phyloP scores from a whole-genome alignment of 2,113 vertebrate species.

The Neopipo cinnamomea region DNA sequence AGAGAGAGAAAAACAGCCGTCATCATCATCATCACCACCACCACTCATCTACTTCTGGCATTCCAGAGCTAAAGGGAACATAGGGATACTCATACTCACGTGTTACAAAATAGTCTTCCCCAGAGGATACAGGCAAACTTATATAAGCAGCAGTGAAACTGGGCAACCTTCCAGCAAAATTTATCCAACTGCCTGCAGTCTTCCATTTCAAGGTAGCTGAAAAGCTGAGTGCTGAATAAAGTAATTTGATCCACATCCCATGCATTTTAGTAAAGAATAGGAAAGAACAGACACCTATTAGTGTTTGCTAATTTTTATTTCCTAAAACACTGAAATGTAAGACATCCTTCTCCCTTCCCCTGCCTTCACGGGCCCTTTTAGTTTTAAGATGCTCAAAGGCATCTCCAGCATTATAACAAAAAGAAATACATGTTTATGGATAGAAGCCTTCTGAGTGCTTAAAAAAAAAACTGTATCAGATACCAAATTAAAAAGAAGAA shows the following conservation, averaged over 20 bases:
- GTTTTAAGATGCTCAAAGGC: not conserved
- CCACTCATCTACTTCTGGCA: not conserved
- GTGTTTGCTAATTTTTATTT: conserved; percentile 39
- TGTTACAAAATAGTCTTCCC: not conserved
- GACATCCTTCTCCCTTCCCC: not conserved
- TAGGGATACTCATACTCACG: not conserved
- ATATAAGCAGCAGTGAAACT: conserved; percentile 31
- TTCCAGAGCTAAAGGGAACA: not conserved
- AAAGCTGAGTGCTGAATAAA: not conserved
- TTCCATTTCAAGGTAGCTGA: conserved; percentile 54
- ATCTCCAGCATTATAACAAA: not conserved
- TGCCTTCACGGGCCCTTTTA: not conserved
- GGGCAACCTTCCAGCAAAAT: not conserved
- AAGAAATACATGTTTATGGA: not conserved
- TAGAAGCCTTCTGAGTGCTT: not conserved
- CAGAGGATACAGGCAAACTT: conserved; percentile 6
- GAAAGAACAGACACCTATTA: conserved; percentile 27
- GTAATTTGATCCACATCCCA: conserved; percentile 11
- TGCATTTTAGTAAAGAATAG: conserved; percentile 5
- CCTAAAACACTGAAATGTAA: not conserved
- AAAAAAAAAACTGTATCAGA: not conserved
- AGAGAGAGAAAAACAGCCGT: not conserved
- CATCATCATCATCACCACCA: not conserved
- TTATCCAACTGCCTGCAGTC: conserved; percentile 17
- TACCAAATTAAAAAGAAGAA: not conserved